phyloP scores from a whole-genome alignment of 1,140 invertebrate genomes.

The Drosophila hydei region DNA sequence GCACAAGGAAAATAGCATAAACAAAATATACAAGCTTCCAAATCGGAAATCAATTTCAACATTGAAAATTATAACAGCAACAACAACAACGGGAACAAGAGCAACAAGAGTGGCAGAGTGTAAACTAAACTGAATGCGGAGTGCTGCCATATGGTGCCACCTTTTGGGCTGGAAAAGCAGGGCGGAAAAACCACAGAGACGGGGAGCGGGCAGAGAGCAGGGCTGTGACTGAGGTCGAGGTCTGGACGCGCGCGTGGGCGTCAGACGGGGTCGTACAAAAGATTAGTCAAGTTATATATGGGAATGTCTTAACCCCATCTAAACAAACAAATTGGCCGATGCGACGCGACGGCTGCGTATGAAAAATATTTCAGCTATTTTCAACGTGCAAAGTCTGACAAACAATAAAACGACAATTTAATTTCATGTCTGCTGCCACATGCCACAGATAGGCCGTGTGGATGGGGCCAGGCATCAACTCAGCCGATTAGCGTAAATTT shows the following conservation, averaged over 20 bases:
- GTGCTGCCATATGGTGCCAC: conserved; percentile 76
- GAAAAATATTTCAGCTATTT: conserved; percentile 74
- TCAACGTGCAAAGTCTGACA: conserved; percentile 60
- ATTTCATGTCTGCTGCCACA: conserved; percentile 64
- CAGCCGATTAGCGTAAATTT: conserved; percentile 74
- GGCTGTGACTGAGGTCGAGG: conserved; percentile 40
- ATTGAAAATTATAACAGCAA: conserved; percentile 68
- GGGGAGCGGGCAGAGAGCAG: neutral
- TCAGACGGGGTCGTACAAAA: conserved; percentile 45
- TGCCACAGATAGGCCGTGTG: conserved; percentile 28
- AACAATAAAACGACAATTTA: conserved; percentile 81
- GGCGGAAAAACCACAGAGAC: conserved; percentile 43
- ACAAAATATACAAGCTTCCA: conserved; percentile 44
- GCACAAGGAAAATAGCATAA: conserved; percentile 49
- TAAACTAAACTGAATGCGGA: conserved; percentile 46
- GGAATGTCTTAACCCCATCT: conserved; percentile 81
- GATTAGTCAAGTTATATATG: conserved; percentile 77
- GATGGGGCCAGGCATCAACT: conserved; percentile 1
- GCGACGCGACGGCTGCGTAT: conserved; percentile 49
- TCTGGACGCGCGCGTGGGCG: conserved; percentile 44
- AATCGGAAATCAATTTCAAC: conserved; percentile 80
- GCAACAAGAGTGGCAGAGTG: conserved; percentile 24
- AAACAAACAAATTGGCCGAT: conserved; percentile 75
- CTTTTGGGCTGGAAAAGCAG: conserved; percentile 46
- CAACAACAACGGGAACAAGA: conserved; percentile 23